phyloP scores from a whole-genome alignment of 2,888 invertebrate genomes.

The Synanthedon myopaeformis region DNA sequence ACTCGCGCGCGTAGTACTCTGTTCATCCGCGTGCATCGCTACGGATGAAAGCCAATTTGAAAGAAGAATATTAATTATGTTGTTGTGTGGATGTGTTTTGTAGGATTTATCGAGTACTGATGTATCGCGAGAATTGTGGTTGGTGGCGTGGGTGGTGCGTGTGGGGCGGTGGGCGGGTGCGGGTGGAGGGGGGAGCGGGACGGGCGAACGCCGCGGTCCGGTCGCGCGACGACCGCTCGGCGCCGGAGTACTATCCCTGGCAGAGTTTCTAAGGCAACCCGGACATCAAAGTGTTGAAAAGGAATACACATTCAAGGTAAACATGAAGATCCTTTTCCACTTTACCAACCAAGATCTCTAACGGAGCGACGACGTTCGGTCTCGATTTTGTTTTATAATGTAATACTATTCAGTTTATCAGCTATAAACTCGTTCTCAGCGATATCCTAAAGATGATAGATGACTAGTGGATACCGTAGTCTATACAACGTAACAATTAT shows the following conservation, averaged over 20 bases:
- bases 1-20: too few species aligned
- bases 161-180: slow-evolving; percentile 83
- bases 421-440: too few species aligned
- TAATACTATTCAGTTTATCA: not conserved
- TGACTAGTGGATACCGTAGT: too few species aligned
- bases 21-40: too few species aligned
- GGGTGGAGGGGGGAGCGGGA: slow-evolving; percentile 46
- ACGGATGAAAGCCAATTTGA: too few species aligned
- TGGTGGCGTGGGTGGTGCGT: slow-evolving; percentile 91
- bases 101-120: slow-evolving; percentile 88
- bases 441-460: too few species aligned
- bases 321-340: not conserved
- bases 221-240: slow-evolving; percentile 85
- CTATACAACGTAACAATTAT: too few species aligned
- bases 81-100: slow-evolving; percentile 7
- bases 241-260: slow-evolving; percentile 83
- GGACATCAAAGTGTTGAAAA: slow-evolving; percentile 75
- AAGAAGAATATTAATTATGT: too few species aligned
- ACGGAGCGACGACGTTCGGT: not conserved
- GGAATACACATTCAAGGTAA: slow-evolving; percentile 82
- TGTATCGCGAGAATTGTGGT: slow-evolving; percentile 84
- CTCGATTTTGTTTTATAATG: not conserved
- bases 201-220: slow-evolving; percentile 62
- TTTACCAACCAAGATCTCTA: too few species aligned
- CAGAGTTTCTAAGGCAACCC: slow-evolving; percentile 74